A percentile compares a stretch with the other conserved stretches of the same genome.
Evolutionary conservation across 2,797 vertebrate species (phyloP).

Genomic region (Xiphorhynchus erythropygius): DNA sequence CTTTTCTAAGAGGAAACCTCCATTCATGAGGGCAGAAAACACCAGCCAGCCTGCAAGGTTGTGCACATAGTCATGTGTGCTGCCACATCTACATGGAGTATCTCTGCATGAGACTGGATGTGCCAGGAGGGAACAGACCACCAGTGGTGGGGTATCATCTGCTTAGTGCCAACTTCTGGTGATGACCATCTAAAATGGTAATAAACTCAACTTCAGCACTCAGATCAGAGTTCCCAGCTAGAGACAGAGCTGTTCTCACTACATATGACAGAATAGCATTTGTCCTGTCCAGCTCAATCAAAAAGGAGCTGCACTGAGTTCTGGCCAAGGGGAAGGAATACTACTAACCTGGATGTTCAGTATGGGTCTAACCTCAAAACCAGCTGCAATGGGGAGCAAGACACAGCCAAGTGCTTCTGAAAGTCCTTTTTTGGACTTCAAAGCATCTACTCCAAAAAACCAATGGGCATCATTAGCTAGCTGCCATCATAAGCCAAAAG

Average conservation of each 20-base stretch:
- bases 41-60: background rate
- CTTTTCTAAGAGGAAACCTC: slow-evolving; percentile 18
- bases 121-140: background rate
- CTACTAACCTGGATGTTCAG: background rate
- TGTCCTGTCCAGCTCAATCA: background rate
- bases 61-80: background rate
- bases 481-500: background rate
- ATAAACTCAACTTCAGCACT: background rate
- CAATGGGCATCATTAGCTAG: background rate
- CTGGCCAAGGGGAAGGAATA: background rate
- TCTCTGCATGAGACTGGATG: background rate
- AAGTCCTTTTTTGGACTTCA: background rate
- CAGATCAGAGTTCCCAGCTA: background rate
- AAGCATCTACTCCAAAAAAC: background rate
- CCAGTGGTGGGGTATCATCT: background rate
- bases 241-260: background rate
- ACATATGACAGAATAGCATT: background rate
- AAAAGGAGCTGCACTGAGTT: background rate
- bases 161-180: background rate
- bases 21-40: slow-evolving; percentile 1
- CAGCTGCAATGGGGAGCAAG: background rate
- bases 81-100: background rate
- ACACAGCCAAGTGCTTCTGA: background rate
- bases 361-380: background rate
- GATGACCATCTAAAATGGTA: background rate